Conservation (phyloP, 2,888 invertebrate species). For the Cyclophora albipunctata region DNA sequence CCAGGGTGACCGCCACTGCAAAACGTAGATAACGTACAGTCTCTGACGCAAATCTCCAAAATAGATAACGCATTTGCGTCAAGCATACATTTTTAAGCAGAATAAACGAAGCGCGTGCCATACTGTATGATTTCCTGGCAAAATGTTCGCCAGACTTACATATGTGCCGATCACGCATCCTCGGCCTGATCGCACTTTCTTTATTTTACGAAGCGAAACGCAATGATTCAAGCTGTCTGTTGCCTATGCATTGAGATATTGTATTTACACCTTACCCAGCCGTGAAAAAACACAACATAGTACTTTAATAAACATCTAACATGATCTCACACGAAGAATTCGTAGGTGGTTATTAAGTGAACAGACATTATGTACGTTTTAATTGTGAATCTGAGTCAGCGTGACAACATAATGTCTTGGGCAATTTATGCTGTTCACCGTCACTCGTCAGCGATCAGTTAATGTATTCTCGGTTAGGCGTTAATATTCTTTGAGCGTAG, state of each 20-base stretch:
- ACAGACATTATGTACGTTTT: no score
- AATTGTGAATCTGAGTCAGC: no score
- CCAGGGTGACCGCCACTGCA: slow-evolving; percentile 60
- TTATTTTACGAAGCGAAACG: slow-evolving; percentile 41
- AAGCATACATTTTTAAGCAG: slow-evolving; percentile 69
- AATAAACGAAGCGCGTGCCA: slow-evolving; percentile 61
- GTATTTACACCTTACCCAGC: slow-evolving; percentile 7
- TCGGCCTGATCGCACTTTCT: slow-evolving; percentile 41
- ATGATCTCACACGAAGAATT: slow-evolving; percentile 11
- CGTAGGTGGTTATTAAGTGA: no score
- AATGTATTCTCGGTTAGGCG: no score
- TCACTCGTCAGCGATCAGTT: no score
- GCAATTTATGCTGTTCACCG: no score
- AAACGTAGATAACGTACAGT: slow-evolving; percentile 58
- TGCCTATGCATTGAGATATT: slow-evolving; percentile 12
- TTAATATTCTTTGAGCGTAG: not conserved
- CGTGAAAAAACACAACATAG: slow-evolving; percentile 8
- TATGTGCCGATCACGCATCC: slow-evolving; percentile 44
- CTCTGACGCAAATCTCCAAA: slow-evolving; percentile 71
- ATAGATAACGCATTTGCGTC: slow-evolving; percentile 76
- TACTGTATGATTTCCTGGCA: slow-evolving; percentile 62
- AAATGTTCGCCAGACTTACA: slow-evolving; percentile 53
- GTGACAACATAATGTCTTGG: no score
- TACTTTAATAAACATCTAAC: slow-evolving; percentile 5
- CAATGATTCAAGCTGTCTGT: slow-evolving; percentile 28